Conservation (phyloP, 2,113 vertebrate genomes). For the Genyomyrus donnyi region DNA sequence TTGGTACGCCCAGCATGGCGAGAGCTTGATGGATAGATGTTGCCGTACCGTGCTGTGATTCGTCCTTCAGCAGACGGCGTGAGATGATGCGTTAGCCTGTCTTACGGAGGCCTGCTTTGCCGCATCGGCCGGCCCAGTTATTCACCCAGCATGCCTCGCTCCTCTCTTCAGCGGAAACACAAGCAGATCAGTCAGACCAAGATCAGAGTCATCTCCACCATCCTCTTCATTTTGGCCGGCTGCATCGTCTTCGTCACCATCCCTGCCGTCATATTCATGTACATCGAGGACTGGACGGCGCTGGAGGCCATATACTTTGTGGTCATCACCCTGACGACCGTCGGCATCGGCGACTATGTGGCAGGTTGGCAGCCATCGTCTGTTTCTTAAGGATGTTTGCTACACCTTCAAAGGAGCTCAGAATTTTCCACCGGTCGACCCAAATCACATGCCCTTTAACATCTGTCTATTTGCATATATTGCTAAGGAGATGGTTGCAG, state of each 20-base stretch:
- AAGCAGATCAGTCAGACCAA: conserved; percentile 96
- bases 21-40: neutral
- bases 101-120: neutral
- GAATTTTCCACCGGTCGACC: neutral
- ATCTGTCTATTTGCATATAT: neutral
- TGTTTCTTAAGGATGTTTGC: neutral
- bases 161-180: conserved; percentile 78
- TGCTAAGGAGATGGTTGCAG: neutral
- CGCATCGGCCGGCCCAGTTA: neutral
- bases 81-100: neutral
- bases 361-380: conserved; percentile 66
- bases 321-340: conserved; percentile 90
- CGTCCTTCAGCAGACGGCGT: neutral
- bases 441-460: neutral
- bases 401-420: neutral
- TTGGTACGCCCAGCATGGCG: neutral
- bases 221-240: conserved; percentile 90
- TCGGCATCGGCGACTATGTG: conserved; percentile 96
- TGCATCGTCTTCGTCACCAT: conserved; percentile 93
- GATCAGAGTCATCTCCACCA: conserved; percentile 93
- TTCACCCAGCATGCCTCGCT: neutral
- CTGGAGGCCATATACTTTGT: conserved; percentile 97
- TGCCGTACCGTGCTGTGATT: neutral
- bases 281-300: conserved; percentile 87
- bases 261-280: conserved; percentile 87